phyloP scores from a whole-genome alignment of 2,113 vertebrate species.

The Probosciger aterrimus region DNA sequence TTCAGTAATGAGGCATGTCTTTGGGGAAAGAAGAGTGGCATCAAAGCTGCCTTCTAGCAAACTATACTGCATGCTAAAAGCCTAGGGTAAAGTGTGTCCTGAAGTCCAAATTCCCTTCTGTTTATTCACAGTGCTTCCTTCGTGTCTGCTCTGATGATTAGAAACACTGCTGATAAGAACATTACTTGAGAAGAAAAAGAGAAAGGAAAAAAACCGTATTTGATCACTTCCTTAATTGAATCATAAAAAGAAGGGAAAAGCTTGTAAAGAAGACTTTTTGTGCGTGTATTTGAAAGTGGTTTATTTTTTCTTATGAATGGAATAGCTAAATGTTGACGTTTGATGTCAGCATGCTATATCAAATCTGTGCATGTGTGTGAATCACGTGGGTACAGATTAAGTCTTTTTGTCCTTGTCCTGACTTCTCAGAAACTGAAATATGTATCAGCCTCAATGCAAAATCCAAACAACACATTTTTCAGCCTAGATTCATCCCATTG shows the following conservation, averaged over 20 bases:
- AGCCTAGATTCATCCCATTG: neutral
- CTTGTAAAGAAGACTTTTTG: neutral
- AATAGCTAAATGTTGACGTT: neutral
- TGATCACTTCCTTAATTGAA: neutral
- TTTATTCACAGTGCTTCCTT: slow-evolving; percentile 26
- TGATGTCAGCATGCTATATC: neutral
- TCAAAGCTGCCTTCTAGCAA: slow-evolving; percentile 46
- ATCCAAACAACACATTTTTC: neutral
- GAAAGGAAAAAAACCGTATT: neutral
- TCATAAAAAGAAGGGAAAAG: neutral
- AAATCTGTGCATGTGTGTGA: neutral
- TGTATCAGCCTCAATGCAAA: neutral
- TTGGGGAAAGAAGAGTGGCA: slow-evolving; percentile 55
- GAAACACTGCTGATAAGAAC: neutral
- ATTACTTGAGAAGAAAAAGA: neutral
- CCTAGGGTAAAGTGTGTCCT: slow-evolving; percentile 6
- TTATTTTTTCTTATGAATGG: neutral
- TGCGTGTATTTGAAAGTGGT: neutral
- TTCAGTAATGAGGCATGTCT: slow-evolving; percentile 65
- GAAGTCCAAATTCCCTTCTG: slow-evolving; percentile 36
- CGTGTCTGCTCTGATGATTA: neutral
- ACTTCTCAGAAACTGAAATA: neutral
- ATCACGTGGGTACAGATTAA: neutral
- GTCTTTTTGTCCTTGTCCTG: neutral
- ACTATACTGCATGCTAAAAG: slow-evolving; percentile 39